Conservation (phyloP, 2,888 invertebrate genomes). For the Luperina testacea region DNA sequence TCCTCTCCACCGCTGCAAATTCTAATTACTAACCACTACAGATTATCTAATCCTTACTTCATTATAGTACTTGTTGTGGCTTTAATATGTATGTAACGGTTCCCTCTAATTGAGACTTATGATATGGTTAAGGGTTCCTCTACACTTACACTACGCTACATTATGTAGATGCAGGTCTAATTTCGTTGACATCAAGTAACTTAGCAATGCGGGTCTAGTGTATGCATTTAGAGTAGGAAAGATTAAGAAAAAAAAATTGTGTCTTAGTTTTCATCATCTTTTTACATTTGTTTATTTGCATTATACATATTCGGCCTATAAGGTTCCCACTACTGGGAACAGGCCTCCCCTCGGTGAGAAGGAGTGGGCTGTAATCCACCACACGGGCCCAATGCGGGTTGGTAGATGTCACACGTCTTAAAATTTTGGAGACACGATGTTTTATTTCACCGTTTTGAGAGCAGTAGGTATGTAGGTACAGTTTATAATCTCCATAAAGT, state of each 20-base stretch:
- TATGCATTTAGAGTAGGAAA: background rate
- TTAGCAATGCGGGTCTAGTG: background rate
- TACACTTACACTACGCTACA: slow-evolving; percentile 6
- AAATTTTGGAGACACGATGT: background rate
- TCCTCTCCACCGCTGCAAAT: slow-evolving; percentile 6
- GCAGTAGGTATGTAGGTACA: background rate
- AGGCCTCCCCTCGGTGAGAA: background rate
- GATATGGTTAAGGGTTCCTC: slow-evolving; percentile 41
- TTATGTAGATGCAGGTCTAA: slow-evolving; percentile 4
- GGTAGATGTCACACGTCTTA: too few species aligned
- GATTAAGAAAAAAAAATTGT: background rate
- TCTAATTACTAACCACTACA: slow-evolving; percentile 40
- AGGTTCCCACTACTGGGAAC: background rate
- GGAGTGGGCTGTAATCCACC: too few species aligned
- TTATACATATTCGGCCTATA: background rate
- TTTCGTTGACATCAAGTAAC: background rate
- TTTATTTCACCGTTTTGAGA: background rate
- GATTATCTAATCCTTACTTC: slow-evolving; percentile 47
- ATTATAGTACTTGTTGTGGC: slow-evolving; percentile 38
- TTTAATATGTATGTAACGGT: slow-evolving; percentile 54
- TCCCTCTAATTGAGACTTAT: slow-evolving; percentile 57
- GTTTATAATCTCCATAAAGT: background rate
- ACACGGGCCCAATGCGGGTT: too few species aligned
- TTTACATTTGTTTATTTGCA: background rate
- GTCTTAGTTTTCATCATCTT: background rate